Evolutionary conservation across 2,888 invertebrate species (phyloP).

Genomic region (Griposia aprilina): DNA sequence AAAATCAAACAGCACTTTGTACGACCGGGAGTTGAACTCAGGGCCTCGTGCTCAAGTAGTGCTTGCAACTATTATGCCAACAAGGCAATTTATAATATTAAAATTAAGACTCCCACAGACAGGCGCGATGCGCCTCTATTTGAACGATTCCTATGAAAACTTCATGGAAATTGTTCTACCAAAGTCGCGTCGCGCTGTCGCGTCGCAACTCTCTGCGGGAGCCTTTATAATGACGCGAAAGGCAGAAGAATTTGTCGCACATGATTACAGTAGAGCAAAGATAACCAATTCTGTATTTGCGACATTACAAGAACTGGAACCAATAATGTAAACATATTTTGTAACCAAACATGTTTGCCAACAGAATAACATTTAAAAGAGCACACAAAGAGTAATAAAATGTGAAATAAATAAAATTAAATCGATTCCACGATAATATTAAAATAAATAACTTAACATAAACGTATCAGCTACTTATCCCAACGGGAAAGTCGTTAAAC

Average conservation of each 20-base stretch:
- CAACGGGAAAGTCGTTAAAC: not conserved
- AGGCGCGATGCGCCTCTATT: no score
- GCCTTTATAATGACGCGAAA: no score
- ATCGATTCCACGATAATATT: constrained; percentile 43
- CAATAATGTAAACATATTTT: constrained; percentile 2
- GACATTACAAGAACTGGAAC: not conserved
- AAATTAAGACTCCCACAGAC: no score
- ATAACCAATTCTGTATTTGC: not conserved
- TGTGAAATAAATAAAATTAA: constrained; percentile 10
- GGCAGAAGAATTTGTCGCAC: not conserved
- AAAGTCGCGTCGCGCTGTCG: no score
- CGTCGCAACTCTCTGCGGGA: no score
- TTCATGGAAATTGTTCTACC: no score
- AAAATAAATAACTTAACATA: constrained; percentile 30
- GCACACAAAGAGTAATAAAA: not conserved
- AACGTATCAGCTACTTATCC: not conserved
- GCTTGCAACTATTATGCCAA: no score
- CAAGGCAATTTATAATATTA: no score
- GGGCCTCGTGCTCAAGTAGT: no score
- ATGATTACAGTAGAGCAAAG: not conserved
- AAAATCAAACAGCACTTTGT: no score
- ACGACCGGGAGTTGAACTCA: no score
- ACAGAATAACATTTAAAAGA: constrained; percentile 15
- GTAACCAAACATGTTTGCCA: constrained; percentile 6
- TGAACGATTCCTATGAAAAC: no score